These are phyloP conservation scores for Cyprinella venusta DNA, from an alignment of 2,797 vertebrate genomes.

Conservation along the genomic window DNA sequence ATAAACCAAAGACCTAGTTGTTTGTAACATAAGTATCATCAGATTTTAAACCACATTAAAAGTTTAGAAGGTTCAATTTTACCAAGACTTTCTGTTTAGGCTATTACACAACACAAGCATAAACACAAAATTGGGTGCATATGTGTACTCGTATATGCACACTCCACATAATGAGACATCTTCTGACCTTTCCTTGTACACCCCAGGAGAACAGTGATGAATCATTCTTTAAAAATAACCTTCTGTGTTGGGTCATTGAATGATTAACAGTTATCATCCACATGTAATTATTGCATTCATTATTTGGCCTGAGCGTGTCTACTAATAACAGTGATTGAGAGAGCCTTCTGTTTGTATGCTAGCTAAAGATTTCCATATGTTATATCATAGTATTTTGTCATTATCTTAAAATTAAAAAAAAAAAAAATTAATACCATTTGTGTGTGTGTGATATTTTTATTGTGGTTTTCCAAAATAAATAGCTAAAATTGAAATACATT, in stretches of 20 bases:
- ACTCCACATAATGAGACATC: slow-evolving; percentile 74
- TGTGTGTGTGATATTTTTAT: neutral
- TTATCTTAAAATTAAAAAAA: neutral
- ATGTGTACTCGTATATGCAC: neutral
- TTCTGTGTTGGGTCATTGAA: slow-evolving; percentile 77
- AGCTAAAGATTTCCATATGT: neutral
- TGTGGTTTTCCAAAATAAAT: neutral
- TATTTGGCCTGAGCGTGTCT: slow-evolving; percentile 60
- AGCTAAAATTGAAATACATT: neutral
- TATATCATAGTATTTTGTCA: neutral
- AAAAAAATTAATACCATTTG: neutral
- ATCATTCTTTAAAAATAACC: slow-evolving; percentile 82
- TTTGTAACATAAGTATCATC: too few species aligned
- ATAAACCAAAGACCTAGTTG: neutral
- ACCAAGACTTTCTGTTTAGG: neutral
- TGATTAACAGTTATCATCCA: slow-evolving; percentile 80
- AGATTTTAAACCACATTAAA: neutral
- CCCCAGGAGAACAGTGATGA: slow-evolving; percentile 81
- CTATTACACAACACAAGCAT: neutral
- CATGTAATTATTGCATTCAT: slow-evolving; percentile 79
- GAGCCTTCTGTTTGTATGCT: neutral
- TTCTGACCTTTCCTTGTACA: slow-evolving; percentile 77
- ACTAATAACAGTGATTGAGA: slow-evolving; percentile 15
- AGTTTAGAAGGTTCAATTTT: neutral
- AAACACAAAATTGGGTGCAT: neutral